Evolutionary conservation across 2,888 invertebrate species (phyloP).

Genomic region (Lasioglossum vierecki): DNA sequence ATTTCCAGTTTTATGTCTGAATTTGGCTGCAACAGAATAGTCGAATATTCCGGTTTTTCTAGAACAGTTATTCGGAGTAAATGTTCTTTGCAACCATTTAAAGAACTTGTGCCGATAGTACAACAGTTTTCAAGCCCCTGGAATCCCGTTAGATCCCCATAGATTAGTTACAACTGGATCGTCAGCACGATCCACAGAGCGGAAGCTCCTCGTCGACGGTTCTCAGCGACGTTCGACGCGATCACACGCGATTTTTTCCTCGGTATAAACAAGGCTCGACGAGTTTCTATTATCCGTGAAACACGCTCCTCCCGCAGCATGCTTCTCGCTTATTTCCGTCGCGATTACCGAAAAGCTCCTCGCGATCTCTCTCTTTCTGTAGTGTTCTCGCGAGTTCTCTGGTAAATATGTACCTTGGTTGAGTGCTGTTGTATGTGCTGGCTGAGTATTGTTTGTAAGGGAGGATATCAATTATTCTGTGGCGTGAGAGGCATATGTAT

Average conservation of each 20-base stretch:
- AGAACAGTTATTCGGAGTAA: not conserved
- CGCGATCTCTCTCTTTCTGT: constrained; percentile 51
- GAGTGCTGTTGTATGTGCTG: constrained; percentile 84
- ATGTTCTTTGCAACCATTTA: not conserved
- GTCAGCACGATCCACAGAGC: not conserved
- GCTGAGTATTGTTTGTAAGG: constrained; percentile 80
- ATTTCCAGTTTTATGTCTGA: not conserved
- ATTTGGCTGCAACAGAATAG: not conserved
- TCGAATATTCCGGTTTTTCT: not conserved
- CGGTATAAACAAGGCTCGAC: not conserved
- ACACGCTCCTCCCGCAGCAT: constrained; percentile 40
- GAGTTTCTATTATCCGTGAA: not conserved
- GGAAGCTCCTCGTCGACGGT: constrained; percentile 3
- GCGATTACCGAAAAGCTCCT: constrained; percentile 42
- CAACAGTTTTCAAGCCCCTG: not conserved
- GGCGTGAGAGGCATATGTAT: constrained; percentile 28
- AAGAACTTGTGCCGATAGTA: not conserved
- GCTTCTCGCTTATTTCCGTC: not conserved
- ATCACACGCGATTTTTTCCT: not conserved
- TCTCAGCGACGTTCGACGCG: not conserved
- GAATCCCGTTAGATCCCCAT: constrained; percentile 23
- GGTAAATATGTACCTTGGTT: constrained; percentile 82
- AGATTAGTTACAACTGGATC: not conserved
- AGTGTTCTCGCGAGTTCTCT: constrained; percentile 41
- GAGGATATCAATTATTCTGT: constrained; percentile 50